Base-by-base conservation (phyloP, 2,888 invertebrate genomes). In the Atethmia centrago region DNA sequence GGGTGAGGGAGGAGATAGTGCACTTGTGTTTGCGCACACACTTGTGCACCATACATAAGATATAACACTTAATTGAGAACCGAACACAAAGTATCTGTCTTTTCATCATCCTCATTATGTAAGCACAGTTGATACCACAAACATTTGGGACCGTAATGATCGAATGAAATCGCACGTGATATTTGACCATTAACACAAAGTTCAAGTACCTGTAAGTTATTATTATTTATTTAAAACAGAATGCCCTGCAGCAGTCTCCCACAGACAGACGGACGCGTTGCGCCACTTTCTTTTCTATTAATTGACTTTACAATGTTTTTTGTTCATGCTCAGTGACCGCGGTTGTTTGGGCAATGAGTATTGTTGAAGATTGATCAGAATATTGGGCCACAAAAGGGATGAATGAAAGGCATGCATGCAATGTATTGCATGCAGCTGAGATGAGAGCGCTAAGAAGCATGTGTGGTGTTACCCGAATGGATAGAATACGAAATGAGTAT, bases 251-350 rank as follows among this genome's bases (percentile, higher is more conserved):
- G 85, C 83, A 74, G 10, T 80, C 75, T 87, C 85, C 74, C 85
- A 85, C 81, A 71, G 77, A 63, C 69, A 56, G 75, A 72, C 72
- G 63, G 65, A 74, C 77, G 67, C 62, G 83, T 79, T 80, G 72
- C 73, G 73, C 79, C 75, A 89, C 90, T 90, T 90, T 90, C 90
- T 88, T 89, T 86, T 79, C 80, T 82, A 88, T 88, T 89, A 87
- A 89, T 88, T 86, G 84, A 80, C 81, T 82, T 79, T 79, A 72
- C 74, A 62, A 80, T 77, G 63, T 77, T 85, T 86, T 89, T 88
- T 86, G 85, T 84, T 86, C 84, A 85, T 84, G 86, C 77, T 82
- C 85, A 79, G 67, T 85, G 81, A 81, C 79, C 84, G 77, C 71
- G 70, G 74, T 65, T 63, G 64, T 74, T 79, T 79, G 56, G 56